A percentile compares a stretch with the other conserved stretches of the same genome.
Evolutionary conservation across 30 jellyfish, hydroid and myxozoan species (phyloP).

Genomic region (Pelagia noctiluca): DNA sequence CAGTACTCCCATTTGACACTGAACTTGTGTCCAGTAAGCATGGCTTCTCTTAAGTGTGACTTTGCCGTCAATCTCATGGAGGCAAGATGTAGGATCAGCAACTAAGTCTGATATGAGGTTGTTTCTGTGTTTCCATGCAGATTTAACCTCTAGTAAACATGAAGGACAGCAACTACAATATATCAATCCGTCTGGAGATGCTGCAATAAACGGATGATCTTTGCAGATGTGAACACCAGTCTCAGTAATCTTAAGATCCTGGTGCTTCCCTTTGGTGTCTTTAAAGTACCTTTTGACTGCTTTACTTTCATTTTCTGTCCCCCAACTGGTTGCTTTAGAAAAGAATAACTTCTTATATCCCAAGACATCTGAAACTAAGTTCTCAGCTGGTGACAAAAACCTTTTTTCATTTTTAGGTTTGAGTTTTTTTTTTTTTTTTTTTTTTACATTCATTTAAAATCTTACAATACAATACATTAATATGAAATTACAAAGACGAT

Average conservation of each 20-base stretch:
- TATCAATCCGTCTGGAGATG: conserved; percentile 34
- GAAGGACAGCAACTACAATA: conserved; percentile 40
- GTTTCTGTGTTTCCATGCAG: conserved; percentile 36
- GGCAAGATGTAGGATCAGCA: conserved; percentile 26
- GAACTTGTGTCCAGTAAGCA: conserved; percentile 35
- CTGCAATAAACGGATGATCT: conserved; percentile 33
- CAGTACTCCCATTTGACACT: conserved; percentile 35
- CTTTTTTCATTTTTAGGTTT: conserved; percentile 3
- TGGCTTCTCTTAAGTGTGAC: conserved; percentile 16
- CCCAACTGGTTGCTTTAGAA: conserved; percentile 42
- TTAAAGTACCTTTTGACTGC: conserved; percentile 42
- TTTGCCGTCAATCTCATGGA: conserved; percentile 25
- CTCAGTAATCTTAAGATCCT: conserved; percentile 16
- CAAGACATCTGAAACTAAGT: conserved; percentile 29
- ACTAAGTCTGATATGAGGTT: conserved; percentile 17
- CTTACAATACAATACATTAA: too few relatives aligned
- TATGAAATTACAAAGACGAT: too few relatives aligned
- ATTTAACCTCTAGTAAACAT: conserved; percentile 38
- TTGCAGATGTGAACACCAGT: conserved; percentile 42
- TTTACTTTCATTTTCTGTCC: conserved; percentile 32
- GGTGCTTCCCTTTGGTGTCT: conserved; percentile 45
- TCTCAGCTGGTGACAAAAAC: conserved; percentile 20
- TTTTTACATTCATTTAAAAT: too few relatives aligned
- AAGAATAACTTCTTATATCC: conserved; percentile 19
- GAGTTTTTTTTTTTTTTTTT: too few relatives aligned